Base-by-base conservation (phyloP, 2,888 invertebrate species). In the Rotaria magnacalcarata region DNA sequence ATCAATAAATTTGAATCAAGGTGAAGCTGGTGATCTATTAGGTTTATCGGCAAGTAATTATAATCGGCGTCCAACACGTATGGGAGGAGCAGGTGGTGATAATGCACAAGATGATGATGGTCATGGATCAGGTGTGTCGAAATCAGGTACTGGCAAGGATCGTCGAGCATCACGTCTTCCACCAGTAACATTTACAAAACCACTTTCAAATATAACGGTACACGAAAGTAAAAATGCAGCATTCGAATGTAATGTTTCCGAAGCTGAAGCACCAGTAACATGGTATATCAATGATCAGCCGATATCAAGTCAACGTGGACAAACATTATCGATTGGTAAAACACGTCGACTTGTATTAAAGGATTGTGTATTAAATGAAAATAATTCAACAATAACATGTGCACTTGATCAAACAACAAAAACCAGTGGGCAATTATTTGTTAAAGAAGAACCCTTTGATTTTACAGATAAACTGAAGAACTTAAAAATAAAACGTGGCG, bases 181-280 rank as follows among this genome's bases (percentile, higher is more conserved):
- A n/a, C 43, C 47, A 24, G 47, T 47, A 21, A 80, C 47, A 34
- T 86, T 86, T 60, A 86, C 86, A 34, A 86, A 85, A 85, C 54
- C 74, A 75, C 58, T 86, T 27, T 47, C 27, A 41, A 85, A 86
- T 85, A 56, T 86, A 47, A 86, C 84, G 10, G 85, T 86, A 47
- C 85, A 75, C 16, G 86, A 86, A 75, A 75, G 85, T 43, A 86
- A 86, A 58, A 54, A 85, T 24, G 86, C 85, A 4, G 86, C 85
- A 41, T 86, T 86, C 41, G 86, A 86, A 50, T 86, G 86, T 60
- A 85, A 85, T 80, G 85, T 86, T 7, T 86, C 86, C 6, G 84
- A 86, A 50, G n/a, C 43, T 75, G 85, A 85, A 43, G 86, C 86
- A 10, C 75, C 74, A 43, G 86, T 86, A 19, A 86, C 67, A 75